These are phyloP conservation scores for Rhynchotus rufescens DNA, from an alignment of 2,797 vertebrate genomes.

Conservation along the genomic window DNA sequence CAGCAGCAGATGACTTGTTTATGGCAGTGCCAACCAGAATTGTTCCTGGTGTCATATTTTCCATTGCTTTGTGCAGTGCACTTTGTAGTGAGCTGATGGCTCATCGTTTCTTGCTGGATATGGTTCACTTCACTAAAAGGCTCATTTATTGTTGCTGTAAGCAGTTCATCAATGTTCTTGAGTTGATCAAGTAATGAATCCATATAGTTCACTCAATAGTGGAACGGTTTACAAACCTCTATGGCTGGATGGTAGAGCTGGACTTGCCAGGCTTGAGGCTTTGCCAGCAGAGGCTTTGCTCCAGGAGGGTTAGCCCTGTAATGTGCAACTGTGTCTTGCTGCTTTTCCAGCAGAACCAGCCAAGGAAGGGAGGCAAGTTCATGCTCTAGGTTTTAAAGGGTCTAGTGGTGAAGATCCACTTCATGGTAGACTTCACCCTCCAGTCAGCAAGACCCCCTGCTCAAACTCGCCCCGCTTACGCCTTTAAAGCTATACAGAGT, in stretches of 20 bases:
- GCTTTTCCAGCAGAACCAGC: neutral
- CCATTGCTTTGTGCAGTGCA: neutral
- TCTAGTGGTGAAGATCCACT: neutral
- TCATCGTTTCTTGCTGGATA: neutral
- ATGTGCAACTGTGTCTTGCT: neutral
- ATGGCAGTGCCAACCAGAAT: neutral
- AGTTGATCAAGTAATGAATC: neutral
- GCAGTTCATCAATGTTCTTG: neutral
- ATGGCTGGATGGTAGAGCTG: neutral
- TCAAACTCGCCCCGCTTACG: neutral
- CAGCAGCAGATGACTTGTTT: neutral
- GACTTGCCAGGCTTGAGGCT: neutral
- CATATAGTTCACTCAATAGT: neutral
- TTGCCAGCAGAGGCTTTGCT: neutral
- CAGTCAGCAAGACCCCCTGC: neutral
- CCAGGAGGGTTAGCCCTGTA: rapidly evolving
- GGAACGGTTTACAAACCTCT: neutral
- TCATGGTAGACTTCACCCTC: neutral
- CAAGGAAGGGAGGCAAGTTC: neutral
- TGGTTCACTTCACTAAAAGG: neutral
- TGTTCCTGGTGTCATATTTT: neutral
- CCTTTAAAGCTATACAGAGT: neutral
- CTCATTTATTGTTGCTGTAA: neutral
- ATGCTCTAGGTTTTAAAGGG: neutral
- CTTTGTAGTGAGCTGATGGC: neutral